phyloP scores from a whole-genome alignment of 2,888 invertebrate genomes.

The Saturnia pavonia region DNA sequence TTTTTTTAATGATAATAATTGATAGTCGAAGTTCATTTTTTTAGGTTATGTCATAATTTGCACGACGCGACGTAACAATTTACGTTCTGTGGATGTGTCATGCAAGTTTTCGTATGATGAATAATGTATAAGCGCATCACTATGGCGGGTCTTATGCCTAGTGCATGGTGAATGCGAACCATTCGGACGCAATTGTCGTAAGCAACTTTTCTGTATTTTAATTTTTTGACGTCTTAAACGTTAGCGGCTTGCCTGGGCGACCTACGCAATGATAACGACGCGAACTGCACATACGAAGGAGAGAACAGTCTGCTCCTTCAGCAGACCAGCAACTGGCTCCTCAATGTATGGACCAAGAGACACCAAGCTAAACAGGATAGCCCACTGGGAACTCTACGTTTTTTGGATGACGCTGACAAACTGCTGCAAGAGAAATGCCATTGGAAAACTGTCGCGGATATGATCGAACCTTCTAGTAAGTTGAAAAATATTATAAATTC shows the following conservation, averaged over 20 bases:
- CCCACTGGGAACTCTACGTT: constrained; percentile 85
- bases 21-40: no score
- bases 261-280: constrained; percentile 90
- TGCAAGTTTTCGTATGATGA: no score
- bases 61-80: no score
- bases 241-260: constrained; percentile 88
- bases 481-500: constrained; percentile 21
- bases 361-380: constrained; percentile 67
- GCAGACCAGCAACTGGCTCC: constrained; percentile 93
- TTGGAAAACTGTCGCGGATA: constrained; percentile 70
- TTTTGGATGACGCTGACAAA: constrained; percentile 80
- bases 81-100: no score
- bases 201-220: not conserved
- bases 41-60: no score
- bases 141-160: no score
- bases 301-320: constrained; percentile 95
- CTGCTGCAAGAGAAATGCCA: constrained; percentile 80
- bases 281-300: constrained; percentile 94
- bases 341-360: constrained; percentile 82
- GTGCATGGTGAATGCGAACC: no score
- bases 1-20: no score
- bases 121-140: no score
- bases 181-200: no score
- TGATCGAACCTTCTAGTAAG: constrained; percentile 79
- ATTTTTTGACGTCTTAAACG: not conserved